Evolutionary conservation across 2,113 vertebrate species (phyloP).

Genomic region (Tor tambroides): DNA sequence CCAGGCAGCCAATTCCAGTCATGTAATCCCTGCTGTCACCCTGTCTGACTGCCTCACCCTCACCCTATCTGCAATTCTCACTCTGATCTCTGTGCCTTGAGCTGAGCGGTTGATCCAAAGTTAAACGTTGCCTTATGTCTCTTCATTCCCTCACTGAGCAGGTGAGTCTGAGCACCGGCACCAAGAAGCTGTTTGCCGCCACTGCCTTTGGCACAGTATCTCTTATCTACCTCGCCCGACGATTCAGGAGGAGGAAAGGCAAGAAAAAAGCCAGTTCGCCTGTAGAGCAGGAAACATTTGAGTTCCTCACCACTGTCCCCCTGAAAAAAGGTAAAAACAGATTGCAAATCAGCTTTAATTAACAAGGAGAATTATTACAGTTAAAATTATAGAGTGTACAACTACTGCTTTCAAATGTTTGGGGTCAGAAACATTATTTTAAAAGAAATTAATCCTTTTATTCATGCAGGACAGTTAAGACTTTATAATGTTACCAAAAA

Average conservation of each 20-base stretch:
- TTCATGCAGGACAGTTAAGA: too few relatives aligned
- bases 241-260: constrained; percentile 90
- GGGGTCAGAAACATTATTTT: too few relatives aligned
- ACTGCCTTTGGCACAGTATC: constrained; percentile 87
- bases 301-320: constrained; percentile 72
- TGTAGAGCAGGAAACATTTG: constrained; percentile 79
- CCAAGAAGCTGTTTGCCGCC: constrained; percentile 87
- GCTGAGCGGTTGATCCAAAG: neutral
- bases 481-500: too few relatives aligned
- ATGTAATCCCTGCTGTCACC: neutral
- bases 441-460: too few relatives aligned
- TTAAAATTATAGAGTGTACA: too few relatives aligned
- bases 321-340: constrained; percentile 80
- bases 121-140: constrained; percentile 3
- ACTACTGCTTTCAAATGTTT: too few relatives aligned
- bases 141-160: constrained; percentile 62
- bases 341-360: too few relatives aligned
- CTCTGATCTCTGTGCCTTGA: neutral
- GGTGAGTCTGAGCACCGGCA: constrained; percentile 83
- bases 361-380: too few relatives aligned
- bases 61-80: neutral
- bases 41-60: neutral
- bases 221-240: constrained; percentile 88
- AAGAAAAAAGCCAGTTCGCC: constrained; percentile 76
- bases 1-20: constrained; percentile 1